phyloP scores from a whole-genome alignment of 1,140 invertebrate species.

The Streblospio benedicti region DNA sequence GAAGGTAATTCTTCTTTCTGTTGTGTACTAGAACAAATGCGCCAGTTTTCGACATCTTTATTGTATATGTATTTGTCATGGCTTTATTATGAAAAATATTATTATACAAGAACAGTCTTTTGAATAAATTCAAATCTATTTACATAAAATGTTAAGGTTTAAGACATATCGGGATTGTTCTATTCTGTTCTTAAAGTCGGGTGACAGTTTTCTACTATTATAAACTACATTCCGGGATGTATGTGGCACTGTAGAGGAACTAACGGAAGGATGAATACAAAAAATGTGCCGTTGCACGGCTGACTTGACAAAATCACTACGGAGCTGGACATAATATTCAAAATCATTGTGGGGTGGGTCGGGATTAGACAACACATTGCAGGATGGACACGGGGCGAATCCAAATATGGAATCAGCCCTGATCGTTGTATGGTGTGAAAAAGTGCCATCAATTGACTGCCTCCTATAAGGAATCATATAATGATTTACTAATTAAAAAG shows the following conservation, averaged over 20 bases:
- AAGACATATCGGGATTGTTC: neutral
- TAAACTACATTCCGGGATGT: too few relatives aligned
- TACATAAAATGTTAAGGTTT: neutral
- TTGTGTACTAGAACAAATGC: too few relatives aligned
- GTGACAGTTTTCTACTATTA: neutral
- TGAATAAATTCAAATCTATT: neutral
- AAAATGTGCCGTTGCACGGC: too few relatives aligned
- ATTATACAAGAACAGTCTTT: neutral
- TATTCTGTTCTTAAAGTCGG: neutral
- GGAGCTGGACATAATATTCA: too few relatives aligned
- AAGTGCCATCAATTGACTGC: neutral
- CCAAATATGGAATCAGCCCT: too few relatives aligned
- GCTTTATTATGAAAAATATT: neutral
- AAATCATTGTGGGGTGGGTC: too few relatives aligned
- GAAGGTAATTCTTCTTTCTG: constrained; percentile 30
- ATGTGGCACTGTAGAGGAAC: too few relatives aligned
- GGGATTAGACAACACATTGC: too few relatives aligned
- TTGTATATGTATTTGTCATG: neutral
- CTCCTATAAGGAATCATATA: neutral
- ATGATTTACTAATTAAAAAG: neutral
- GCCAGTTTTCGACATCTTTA: neutral
- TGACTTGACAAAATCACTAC: too few relatives aligned
- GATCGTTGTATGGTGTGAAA: too few relatives aligned
- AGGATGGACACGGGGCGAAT: too few relatives aligned
- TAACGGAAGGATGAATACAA: too few relatives aligned